Base-by-base conservation (phyloP, 2,113 vertebrate species). In the Nothocercus nigrocapillus region DNA sequence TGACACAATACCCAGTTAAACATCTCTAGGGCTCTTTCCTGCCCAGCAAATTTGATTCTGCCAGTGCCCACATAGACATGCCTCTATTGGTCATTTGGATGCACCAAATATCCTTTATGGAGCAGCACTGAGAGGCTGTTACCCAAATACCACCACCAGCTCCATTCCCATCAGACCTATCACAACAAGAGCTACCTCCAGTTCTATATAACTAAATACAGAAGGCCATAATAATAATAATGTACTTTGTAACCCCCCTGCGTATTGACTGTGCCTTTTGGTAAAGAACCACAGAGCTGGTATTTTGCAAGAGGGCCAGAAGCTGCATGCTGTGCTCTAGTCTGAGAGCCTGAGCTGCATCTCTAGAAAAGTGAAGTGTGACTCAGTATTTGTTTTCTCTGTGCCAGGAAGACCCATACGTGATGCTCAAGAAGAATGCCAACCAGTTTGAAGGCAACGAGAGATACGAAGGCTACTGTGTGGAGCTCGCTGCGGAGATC, bases 401-500 rank as follows among this genome's bases (percentile, higher is more conserved):
- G 95, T 69, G 51, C 89, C 97, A 99, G 99, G 99, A 99, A 97
- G 98, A 99, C 30, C 99, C 99, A 4, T 99, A 99, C 2, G 99
- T 99, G 95, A 99, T 99, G 99, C 98, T 99, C 90, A 99, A 99
- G 98, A 99, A 99, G 96, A 99, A 99, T 1, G 99, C 99, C 44
- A 99, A 99, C 73, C 98, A 99, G 95, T 98, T 99, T 59, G 97
- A 97, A 83, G 99, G 99, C 63, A 99, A 99, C 3, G 98, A 99
- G 92, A 98, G 98, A 89, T 99, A 99, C 1, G 99, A 99, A 96
- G 99, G 99, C 82, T 99, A 99, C 97, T 99, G 99, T 1, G 99
- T 99, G 32, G 99, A 99, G 96, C 97, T 99, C 36, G 99, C 99
- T 1, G 99, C 99, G 1, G 99, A 99, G 97, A 99, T 99, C 3